Evolutionary conservation across 1,140 invertebrate genomes (phyloP), one percentile per base, ranked within the genome.

Genomic region (Drosophila ercepeae): DNA sequence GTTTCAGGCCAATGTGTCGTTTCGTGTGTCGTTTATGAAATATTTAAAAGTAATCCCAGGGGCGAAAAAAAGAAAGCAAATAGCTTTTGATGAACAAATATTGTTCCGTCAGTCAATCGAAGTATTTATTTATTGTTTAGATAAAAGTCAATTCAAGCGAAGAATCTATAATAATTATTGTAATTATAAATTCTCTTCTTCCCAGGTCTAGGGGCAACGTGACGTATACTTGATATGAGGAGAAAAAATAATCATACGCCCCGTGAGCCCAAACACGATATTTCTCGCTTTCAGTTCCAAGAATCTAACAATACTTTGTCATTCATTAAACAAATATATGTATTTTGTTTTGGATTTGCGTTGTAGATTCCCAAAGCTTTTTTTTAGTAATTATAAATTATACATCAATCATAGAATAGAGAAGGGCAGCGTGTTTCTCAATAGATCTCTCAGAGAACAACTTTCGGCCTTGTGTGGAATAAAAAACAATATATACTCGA

Each of bases 1-100:
- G 8, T 32, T 57, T 16, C 14, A 6, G n/a, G n/a, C 9, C 39
- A 27, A 8, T 54, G 23, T 21, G 4, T 16, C 11, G 16, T 7
- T 8, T 3, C 36, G n/a, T 16, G 21, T 23, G 2, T 45, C 60
- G 60, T 39, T 65, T 65, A 67, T 65, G 32, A 53, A 67, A 67
- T 67, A 67, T 67, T 67, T 65, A 67, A 52, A 65, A 29, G 39
- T 52, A 65, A 67, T 67, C 63, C 49, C 61, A 21, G 18, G 61
- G 19, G 36, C n/a, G 27, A 65, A 61, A 32, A 67, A 67, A 52
- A 53, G 46, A 67, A 65, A 13, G 63, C 60, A 65, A 67, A 67
- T 67, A 67, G 63, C 61, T 67, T 67, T 42, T 44, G 63, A 65
- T 52, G 34, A 52, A 45, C 46, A 67, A 67, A 65, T 23, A 65